Percentiles rank a stretch among this genome's conserved stretches.
phyloP scores from a whole-genome alignment of 2,888 invertebrate species.

The Fissipunctia ypsillon region DNA sequence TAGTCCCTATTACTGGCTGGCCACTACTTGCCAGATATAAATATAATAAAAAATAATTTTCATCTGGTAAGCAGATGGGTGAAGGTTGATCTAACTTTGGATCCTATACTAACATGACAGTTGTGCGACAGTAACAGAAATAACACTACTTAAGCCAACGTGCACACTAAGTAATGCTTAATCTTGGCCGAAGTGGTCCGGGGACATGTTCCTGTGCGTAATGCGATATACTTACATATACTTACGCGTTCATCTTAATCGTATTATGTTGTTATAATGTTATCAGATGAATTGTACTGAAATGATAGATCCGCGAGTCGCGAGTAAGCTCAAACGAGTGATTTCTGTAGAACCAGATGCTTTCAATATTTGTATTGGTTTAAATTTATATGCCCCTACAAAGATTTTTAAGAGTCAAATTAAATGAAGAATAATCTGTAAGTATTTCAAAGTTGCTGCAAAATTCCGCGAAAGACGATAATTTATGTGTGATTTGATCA shows the following conservation, averaged over 20 bases:
- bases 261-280: conserved; percentile 48
- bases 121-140: neutral
- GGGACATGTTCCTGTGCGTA: conserved; percentile 13
- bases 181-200: neutral
- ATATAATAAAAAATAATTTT: neutral
- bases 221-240: neutral
- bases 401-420: neutral
- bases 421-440: neutral
- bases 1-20: too few species aligned
- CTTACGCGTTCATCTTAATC: conserved; percentile 40
- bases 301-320: neutral
- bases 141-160: neutral
- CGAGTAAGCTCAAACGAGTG: neutral
- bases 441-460: neutral
- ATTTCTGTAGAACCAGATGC: neutral
- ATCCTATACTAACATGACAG: neutral
- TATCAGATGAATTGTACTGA: conserved; percentile 31
- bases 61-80: neutral
- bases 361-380: neutral
- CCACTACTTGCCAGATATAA: too few species aligned
- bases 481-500: too few species aligned
- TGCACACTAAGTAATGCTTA: too few species aligned
- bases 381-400: neutral
- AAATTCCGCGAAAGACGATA: neutral
- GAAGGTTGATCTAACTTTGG: neutral